Base-by-base conservation (phyloP, 2,113 vertebrate species). In the Toxotes jaculatrix region DNA sequence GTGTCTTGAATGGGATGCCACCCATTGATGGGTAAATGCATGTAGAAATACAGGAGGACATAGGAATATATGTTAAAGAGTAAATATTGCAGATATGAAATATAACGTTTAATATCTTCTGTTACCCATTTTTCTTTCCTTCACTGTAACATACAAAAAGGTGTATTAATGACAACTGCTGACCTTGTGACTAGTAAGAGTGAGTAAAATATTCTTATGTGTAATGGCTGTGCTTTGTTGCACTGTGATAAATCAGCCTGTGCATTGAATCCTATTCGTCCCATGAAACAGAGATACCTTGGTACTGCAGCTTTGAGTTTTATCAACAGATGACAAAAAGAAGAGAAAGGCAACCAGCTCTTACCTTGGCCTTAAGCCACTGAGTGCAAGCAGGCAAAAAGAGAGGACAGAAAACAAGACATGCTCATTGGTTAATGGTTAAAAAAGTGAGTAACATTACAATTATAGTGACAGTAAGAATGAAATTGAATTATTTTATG, bases 291-390 rank as follows among this genome's bases (percentile, higher is more conserved):
- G 42, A 13, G n/a, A 64, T 12, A 47, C 32, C 71, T 79, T 79
- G 5, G 59, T 16, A 55, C 0, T 74, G 32, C 27, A 17, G 11
- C 34, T 34, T 10, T 74, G 79, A 12, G 0, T 63, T 38, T 49
- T 74, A 70, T 57, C n/a, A 65, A 83, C 84, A 87, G 72, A 93
- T 89, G 87, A 94, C 88, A 93, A 90, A 87, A 94, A 92, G 87
- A 95, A 14, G 36, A 93, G 84, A 93, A 96, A 94, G 43, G 67
- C 85, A 90, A 94, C 79, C 64, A 80, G 91, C 66, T 96, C 98
- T 98, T 98, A 99, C 98, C 98, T 99, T 99, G 95, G 98, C 98
- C 96, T 99, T 99, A 96, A 99, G 98, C 98, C 98, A 99, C 98
- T 99, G 92, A 92, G 61, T 61, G 92, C 73, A 92, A 91, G 92